Base-by-base conservation (phyloP, 2,797 vertebrate genomes). In the Characodon lateralis region DNA sequence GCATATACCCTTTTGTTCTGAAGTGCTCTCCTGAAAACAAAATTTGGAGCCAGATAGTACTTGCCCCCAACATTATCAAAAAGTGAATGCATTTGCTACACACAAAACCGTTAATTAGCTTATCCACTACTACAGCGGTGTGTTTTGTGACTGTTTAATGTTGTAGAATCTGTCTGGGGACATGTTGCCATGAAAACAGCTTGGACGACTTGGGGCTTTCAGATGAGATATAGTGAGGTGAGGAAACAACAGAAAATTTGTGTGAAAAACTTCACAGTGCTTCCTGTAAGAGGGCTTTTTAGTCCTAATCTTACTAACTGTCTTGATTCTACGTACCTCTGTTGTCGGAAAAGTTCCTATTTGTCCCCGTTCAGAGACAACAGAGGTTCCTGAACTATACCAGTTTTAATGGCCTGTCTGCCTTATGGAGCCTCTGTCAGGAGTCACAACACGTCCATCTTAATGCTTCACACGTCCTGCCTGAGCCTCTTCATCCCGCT, bases 181-280 rank as follows among this genome's bases (percentile, higher is more conserved):
- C 73, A 73, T 9, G 83, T 89, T 89, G 63, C 87, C 73, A 82
- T 88, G 74, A 88, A 87, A 88, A 88, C 89, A 61, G 61, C 75
- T 73, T 74, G 41, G 35, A 63, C 20, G 59, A 83, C 71, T 74
- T 10, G 2, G 51, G 24, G 39, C 35, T 71, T 35, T 50, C 2
- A 3, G 18, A 77, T 28, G 13, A 76, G 53, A 77, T 2, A 3
- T 77, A 39, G 66, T 83, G 65, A 18, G 26, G 80, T 48, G 51
- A 20, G 20, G n/a, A 39, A 74, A 71, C 35, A 63, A 59, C 26
- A 78, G 1, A 69, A 6, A 35, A 35, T 39, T 43, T 59, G 73
- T 86, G 53, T 73, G 14, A 66, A 72, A n/a, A 78, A 24, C 41
- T 5, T 81, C 14, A 6, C 1, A 77, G 39, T 26, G 53, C 55